Conservation (phyloP, 2,888 invertebrate species). For the Mythimna albipuncta region DNA sequence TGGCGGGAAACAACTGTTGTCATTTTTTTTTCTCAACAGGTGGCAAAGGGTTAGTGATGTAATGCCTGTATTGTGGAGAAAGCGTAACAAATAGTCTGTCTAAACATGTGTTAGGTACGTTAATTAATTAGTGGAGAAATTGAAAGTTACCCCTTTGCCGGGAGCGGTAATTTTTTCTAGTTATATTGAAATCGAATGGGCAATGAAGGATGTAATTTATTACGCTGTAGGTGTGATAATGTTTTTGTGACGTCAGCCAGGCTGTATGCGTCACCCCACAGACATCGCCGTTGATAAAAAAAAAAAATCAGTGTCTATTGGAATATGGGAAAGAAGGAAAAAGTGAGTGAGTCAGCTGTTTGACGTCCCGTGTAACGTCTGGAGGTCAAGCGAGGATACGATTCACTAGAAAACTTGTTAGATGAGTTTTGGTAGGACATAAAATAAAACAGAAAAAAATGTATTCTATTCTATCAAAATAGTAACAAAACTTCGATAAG, state of each 20-base stretch:
- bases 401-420: background rate
- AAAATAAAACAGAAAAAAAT: too few species aligned
- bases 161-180: constrained; percentile 62
- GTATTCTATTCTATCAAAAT: too few species aligned
- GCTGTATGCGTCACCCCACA: constrained; percentile 38
- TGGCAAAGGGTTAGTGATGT: constrained; percentile 81
- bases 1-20: constrained; percentile 88
- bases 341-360: constrained; percentile 50
- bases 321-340: constrained; percentile 25
- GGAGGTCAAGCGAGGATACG: constrained; percentile 11
- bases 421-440: too few species aligned
- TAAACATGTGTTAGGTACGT: constrained; percentile 88
- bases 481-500: too few species aligned
- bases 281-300: constrained; percentile 19
- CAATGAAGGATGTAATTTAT: constrained; percentile 68
- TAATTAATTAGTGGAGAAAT: constrained; percentile 88
- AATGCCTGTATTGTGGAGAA: constrained; percentile 84
- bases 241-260: constrained; percentile 48
- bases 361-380: constrained; percentile 19
- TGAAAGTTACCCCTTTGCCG: constrained; percentile 85
- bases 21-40: constrained; percentile 78
- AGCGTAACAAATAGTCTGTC: constrained; percentile 87
- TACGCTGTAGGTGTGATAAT: constrained; percentile 60
- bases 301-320: constrained; percentile 41
- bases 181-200: constrained; percentile 67